Evolutionary conservation across 1,140 invertebrate genomes (phyloP).

Genomic region (Sesamia nonagrioides): DNA sequence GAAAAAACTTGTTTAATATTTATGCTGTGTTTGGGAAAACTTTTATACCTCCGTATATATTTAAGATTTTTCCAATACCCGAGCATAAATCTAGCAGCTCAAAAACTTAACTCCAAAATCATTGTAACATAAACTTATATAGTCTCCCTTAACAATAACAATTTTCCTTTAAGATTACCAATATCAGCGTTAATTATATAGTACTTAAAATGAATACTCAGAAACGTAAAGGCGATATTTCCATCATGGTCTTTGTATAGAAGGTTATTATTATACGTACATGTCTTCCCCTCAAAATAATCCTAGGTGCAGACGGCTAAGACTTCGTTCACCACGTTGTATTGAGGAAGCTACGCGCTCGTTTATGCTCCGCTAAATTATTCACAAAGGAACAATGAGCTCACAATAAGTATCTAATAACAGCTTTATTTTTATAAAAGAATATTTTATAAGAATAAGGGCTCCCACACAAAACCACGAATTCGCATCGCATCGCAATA

Average conservation of each 20-base stretch:
- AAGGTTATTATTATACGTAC: conserved; percentile 7
- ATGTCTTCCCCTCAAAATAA: conserved; percentile 31
- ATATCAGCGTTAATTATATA: not conserved
- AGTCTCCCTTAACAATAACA: too few species aligned
- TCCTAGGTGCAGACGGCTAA: conserved; percentile 9
- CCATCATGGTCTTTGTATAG: not conserved
- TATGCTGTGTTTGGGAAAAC: not conserved
- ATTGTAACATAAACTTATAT: too few species aligned
- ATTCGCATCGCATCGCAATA: too few species aligned
- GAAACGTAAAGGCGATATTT: not conserved
- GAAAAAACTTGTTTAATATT: not conserved
- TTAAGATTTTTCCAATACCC: not conserved
- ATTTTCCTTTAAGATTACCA: too few species aligned
- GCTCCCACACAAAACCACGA: too few species aligned
- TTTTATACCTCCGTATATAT: not conserved
- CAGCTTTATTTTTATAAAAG: not conserved
- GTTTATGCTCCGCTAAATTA: conserved; percentile 1
- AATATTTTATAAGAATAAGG: not conserved
- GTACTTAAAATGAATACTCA: not conserved
- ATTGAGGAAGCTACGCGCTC: not conserved
- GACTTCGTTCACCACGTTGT: not conserved
- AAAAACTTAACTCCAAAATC: too few species aligned
- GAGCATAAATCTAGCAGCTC: too few species aligned
- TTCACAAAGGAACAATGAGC: not conserved
- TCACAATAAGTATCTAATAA: not conserved